A percentile compares a stretch with the other conserved stretches of the same genome.
Evolutionary conservation across 2,888 invertebrate species (phyloP).

Genomic region (Sarcophaga caerulescens): DNA sequence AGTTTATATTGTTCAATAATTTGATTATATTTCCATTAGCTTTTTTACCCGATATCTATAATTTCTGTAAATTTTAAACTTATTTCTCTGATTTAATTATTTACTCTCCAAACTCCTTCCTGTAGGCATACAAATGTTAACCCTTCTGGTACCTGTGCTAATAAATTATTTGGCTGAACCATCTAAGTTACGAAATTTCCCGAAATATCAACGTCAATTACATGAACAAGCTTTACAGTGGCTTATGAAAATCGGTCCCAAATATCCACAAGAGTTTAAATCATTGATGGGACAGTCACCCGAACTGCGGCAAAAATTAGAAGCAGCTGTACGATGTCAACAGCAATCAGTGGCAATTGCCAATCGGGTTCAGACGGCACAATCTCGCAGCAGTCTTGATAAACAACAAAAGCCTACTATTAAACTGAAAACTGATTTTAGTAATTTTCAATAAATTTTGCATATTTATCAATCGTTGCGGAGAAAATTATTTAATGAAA

Average conservation of each 20-base stretch:
- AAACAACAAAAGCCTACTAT: constrained; percentile 87
- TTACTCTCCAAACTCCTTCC: background rate
- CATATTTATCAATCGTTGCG: background rate
- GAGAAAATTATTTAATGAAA: constrained; percentile 31
- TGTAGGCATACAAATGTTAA: constrained; percentile 93
- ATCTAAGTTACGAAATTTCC: constrained; percentile 83
- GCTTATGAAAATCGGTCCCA: constrained; percentile 95
- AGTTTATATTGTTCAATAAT: background rate
- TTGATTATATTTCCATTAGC: background rate
- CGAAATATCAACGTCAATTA: constrained; percentile 86
- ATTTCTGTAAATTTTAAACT: background rate
- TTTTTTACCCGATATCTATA: background rate
- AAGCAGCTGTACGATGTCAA: constrained; percentile 90
- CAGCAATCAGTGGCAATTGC: constrained; percentile 83
- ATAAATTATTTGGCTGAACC: constrained; percentile 91
- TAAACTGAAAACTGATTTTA: constrained; percentile 96
- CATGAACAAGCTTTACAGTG: constrained; percentile 95
- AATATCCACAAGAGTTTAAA: constrained; percentile 96
- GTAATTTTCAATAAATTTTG: constrained; percentile 87
- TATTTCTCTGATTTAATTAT: background rate
- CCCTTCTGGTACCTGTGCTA: constrained; percentile 93
- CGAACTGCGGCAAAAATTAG: constrained; percentile 90
- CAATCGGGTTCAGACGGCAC: constrained; percentile 82
- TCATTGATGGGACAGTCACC: constrained; percentile 92
- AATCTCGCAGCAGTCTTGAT: constrained; percentile 77